Conservation (phyloP, 1,140 invertebrate genomes). For the Andricus grossulariae region DNA sequence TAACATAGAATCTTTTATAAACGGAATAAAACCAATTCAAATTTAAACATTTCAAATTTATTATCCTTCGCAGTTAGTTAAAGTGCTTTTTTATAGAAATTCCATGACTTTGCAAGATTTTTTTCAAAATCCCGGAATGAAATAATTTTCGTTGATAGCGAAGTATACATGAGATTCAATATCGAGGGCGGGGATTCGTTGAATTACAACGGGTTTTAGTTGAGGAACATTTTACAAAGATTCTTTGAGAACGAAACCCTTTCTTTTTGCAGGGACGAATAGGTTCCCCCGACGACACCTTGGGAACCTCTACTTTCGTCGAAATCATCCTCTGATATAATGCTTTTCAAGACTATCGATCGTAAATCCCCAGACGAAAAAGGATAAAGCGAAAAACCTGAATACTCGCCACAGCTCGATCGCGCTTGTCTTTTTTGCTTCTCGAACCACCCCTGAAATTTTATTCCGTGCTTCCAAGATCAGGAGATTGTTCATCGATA, state of each 20-base stretch:
- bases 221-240: not conserved
- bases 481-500: constrained; percentile 27
- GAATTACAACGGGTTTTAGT: no score
- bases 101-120: no score
- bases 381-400: constrained; percentile 6
- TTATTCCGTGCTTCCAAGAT: constrained; percentile 25
- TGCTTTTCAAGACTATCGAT: constrained; percentile 25
- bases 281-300: not conserved
- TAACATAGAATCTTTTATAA: no score
- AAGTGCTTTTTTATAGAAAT: no score
- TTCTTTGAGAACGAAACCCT: not conserved
- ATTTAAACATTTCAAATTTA: no score
- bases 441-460: constrained; percentile 24
- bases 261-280: not conserved
- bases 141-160: no score
- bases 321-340: constrained; percentile 24
- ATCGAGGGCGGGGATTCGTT: no score
- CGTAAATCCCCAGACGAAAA: constrained; percentile 27
- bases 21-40: no score
- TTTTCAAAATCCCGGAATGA: no score
- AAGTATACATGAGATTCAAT: no score
- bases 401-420: constrained; percentile 24
- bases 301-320: constrained; percentile 24
- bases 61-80: no score
- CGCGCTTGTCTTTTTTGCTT: constrained; percentile 4